Conservation (phyloP, 2,888 invertebrate species). For the Troides helena region DNA sequence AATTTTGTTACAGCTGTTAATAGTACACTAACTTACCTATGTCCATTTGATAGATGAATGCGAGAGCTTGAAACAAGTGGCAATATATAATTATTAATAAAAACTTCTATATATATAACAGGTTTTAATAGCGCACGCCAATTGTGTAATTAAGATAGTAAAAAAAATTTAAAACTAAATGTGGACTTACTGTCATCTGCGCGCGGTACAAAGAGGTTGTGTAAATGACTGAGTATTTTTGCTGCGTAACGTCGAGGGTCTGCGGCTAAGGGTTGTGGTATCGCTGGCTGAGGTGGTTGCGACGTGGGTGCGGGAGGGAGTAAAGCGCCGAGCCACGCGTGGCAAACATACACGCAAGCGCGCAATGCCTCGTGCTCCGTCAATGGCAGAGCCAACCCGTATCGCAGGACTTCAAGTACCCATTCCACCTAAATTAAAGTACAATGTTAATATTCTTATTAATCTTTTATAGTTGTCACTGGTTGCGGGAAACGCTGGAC, state of each 20-base stretch:
- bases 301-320: conserved; percentile 92
- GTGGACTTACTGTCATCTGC: conserved; percentile 91
- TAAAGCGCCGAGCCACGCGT: conserved; percentile 96
- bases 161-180: background rate
- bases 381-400: conserved; percentile 93
- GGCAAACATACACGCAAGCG: conserved; percentile 97
- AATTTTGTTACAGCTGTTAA: background rate
- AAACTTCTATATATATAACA: too few species aligned
- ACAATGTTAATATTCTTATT: too few species aligned
- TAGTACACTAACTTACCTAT: conserved; percentile 83
- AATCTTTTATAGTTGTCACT: too few species aligned
- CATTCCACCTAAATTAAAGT: conserved; percentile 85
- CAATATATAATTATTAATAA: too few species aligned
- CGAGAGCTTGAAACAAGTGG: conserved; percentile 87
- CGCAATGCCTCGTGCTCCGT: conserved; percentile 96
- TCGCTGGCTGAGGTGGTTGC: conserved; percentile 90
- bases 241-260: conserved; percentile 94
- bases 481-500: too few species aligned
- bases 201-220: conserved; percentile 96
- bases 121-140: too few species aligned
- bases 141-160: background rate
- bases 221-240: conserved; percentile 94
- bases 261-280: conserved; percentile 92
- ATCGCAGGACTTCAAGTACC: conserved; percentile 94
- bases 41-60: conserved; percentile 93